Base-by-base conservation (phyloP, 2,797 vertebrate genomes). In the Sandelia bainsii region DNA sequence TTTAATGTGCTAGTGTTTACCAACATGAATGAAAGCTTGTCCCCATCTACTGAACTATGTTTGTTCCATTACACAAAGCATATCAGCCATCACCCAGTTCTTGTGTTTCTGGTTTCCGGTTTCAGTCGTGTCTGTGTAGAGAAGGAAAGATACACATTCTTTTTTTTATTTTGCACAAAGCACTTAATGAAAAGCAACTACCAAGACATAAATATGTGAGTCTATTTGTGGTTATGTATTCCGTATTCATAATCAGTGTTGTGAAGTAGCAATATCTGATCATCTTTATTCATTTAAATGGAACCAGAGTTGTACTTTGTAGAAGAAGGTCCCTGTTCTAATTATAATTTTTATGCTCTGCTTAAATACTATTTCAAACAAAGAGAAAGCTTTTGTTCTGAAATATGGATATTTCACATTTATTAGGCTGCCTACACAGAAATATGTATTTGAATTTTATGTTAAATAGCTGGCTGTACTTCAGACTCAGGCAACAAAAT, bases 81-180 rank as follows among this genome's bases (percentile, higher is more conserved):
- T 75, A 37, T 82, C 80, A 71, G 76, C 81, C 80, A 53, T 73
- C 72, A 5, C 56, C 72, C n/a, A 0, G 32, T 40, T 76, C 27
- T 23, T 29, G 34, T 62, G 62, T 69, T 69, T 66, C 58, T 76
- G 20, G 54, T 82, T 79, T 80, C 62, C 69, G n/a, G n/a, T n/a
- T n/a, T 80, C 60, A 16, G 68, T 69, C 62, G 45, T 40, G 60
- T 66, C 59, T 48, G 17, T 48, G 40, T 74, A 29, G 48, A 80
- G 46, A 81, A 78, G 62, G 51, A 79, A 80, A 83, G 60, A 79
- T 42, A 50, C 37, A 69, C 75, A 64, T 68, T 74, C 42, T 79
- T n/a, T 48, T 67, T 68, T 51, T 60, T 49, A 40, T 89, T 91
- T 93, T 91, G 93, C 94, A 94, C 92, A 82, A 87, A 87, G 92